Evolutionary conservation across 2,888 invertebrate genomes (phyloP), one percentile per base, ranked within the genome.

Genomic region (Alloplasta piceator): DNA sequence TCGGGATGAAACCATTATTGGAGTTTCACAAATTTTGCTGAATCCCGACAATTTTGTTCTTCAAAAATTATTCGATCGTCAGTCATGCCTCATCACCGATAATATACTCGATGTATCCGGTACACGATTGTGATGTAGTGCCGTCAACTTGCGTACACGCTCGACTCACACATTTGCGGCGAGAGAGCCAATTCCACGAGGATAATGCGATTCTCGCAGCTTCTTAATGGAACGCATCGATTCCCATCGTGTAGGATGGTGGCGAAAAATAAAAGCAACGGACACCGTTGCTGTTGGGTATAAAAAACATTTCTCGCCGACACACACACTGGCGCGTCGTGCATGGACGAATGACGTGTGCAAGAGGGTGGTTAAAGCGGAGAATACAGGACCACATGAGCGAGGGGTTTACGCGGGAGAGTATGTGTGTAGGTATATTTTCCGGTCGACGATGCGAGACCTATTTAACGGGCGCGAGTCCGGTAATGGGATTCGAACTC

Each of bases 381-480:
- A 50, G 74, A 64, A 68, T 60, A 72, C 67, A 71, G 77, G 60
- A 77, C 70, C 77, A 50, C 68, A 41, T 56, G 71, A 66, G 81
- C 60, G 55, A 39, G 58, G 56, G 56, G 67, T 55, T 14, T 4
- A 26, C 26, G 26, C 26, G 26, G 9, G 68, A 75, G 71, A 72
- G 73, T 82, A 75, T 82, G 82, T 82, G 81, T 82, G 79, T 85
- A 80, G 78, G 89, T 91, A 90, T 90, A 92, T 92, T 92, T 92
- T 92, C 91, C 90, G 92, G 92, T 92, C 90, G 92, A 90, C 92
- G 92, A 92, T 92, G 92, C 92, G 91, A 91, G 89, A 92, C 92
- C 92, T 92, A 92, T 92, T 92, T 92, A 92, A 92, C 92, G 92
- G 91, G 90, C 90, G 90, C 91, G 92, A 91, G 92, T 92, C 90